A percentile compares a stretch with the other conserved stretches of the same genome.
phyloP scores from a whole-genome alignment of 2,888 invertebrate genomes.

The Copidosoma aretas region DNA sequence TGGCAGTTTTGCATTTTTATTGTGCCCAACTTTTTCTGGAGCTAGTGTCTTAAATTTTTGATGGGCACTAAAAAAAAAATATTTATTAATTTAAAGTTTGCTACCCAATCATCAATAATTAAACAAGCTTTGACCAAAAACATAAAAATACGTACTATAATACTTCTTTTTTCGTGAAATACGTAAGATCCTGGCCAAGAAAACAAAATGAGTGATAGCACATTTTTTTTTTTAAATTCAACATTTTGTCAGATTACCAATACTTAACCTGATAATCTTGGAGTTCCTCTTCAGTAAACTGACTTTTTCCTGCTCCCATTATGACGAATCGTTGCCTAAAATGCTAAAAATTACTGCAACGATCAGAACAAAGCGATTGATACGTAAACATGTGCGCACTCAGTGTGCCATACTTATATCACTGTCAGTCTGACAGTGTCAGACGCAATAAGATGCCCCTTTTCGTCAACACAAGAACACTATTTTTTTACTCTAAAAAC shows the following conservation, averaged over 20 bases:
- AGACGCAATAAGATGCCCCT: too few species aligned
- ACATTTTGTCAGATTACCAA: neutral
- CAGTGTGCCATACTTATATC: too few species aligned
- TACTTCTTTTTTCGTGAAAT: conserved; percentile 92
- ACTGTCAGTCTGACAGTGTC: too few species aligned
- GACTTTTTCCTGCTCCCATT: conserved; percentile 85
- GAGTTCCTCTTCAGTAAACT: conserved; percentile 86
- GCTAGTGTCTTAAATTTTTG: conserved; percentile 88
- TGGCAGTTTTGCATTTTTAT: conserved; percentile 84
- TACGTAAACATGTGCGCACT: too few species aligned
- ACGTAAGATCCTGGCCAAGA: conserved; percentile 93
- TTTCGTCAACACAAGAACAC: too few species aligned
- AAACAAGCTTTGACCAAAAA: conserved; percentile 33
- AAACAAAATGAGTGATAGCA: conserved; percentile 53
- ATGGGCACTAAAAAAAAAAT: conserved; percentile 74
- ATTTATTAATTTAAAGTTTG: neutral
- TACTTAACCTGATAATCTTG: conserved; percentile 83
- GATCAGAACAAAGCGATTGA: neutral
- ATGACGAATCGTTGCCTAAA: conserved; percentile 39
- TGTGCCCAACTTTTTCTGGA: conserved; percentile 88
- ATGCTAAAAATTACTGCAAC: neutral
- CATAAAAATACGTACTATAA: conserved; percentile 74
- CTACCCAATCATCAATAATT: conserved; percentile 29
- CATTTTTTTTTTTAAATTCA: neutral
- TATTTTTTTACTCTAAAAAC: too few species aligned